Conservation (phyloP, 1,140 invertebrate genomes). For the Rhyacophila brunnea region DNA sequence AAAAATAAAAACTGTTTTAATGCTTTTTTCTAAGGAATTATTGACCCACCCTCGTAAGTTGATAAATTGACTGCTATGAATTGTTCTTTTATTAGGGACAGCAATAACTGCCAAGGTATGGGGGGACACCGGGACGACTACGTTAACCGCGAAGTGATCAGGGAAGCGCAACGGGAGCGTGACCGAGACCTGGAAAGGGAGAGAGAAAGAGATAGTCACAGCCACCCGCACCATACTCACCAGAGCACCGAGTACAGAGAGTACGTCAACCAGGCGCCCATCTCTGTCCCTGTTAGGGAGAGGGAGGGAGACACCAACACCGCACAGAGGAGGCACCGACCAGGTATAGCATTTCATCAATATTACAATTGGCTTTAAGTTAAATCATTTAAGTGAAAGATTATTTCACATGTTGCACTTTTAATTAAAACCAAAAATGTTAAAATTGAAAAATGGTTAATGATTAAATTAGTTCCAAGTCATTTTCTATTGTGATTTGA, state of each 20-base stretch:
- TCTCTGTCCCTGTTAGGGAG: constrained; percentile 37
- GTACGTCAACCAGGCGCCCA: constrained; percentile 47
- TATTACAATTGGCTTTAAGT: no score
- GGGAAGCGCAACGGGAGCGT: constrained; percentile 49
- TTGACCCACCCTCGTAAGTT: no score
- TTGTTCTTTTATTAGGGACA: constrained; percentile 47
- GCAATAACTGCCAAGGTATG: constrained; percentile 45
- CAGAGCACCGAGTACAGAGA: constrained; percentile 40
- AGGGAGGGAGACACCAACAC: constrained; percentile 47
- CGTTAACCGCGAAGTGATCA: constrained; percentile 51
- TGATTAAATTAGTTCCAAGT: no score
- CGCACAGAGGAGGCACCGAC: constrained; percentile 41
- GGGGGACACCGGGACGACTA: constrained; percentile 51
- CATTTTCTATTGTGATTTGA: no score
- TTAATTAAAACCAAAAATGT: no score
- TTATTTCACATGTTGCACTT: no score
- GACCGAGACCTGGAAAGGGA: constrained; percentile 41
- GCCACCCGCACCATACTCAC: no score
- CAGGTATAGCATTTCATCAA: constrained; percentile 35
- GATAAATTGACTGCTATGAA: no score
- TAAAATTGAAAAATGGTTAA: no score
- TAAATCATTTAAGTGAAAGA: no score
- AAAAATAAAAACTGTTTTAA: no score
- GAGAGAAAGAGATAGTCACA: constrained; percentile 32
- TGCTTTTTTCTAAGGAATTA: no score